Evolutionary conservation across 2,113 vertebrate genomes (phyloP), one percentile per base, ranked within the genome.

Genomic region (Micronycteris hirsuta): DNA sequence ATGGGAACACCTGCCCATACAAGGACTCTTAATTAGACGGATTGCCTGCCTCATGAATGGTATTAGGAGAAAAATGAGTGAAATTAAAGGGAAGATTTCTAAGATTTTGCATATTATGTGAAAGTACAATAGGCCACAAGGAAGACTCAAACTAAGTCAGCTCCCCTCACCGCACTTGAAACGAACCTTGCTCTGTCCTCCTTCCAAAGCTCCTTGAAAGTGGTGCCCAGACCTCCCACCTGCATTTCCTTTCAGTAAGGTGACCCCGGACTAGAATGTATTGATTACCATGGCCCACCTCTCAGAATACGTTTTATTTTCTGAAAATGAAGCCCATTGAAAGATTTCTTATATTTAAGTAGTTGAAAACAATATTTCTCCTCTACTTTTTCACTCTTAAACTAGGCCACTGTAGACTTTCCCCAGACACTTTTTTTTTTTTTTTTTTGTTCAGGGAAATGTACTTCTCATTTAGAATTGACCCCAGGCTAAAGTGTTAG

Each of bases 1-100:
- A 88, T 97, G 88, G 86, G 67, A 96, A 95, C 81, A 86, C 96
- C 96, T 98, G 92, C 90, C 73, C 94, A 67, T 94, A 91, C 38
- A 96, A 93, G 73, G 68, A 86, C 14, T 47, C 77, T 95, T 96
- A 97, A 96, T 96, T 97, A 96, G 68, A 92, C 52, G 31, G 31
- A 91, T 96, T 96, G 85, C 88, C 63, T 33, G 13, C 38, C 88
- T 87, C 77, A 2, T 47, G 73, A 91, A 67, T 86, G 84, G 85
- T 86, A 74, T 96, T 92, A 68, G 49, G 82, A 78, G 61, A 92
- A 91, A 31, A 94, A 87, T 86, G 73, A 90, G 61, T 97, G 87
- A 94, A 95, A 97, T 83, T 96, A 91, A 97, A 97, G 26, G 87
- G 71, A 92, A 90, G 52, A 91, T 94, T 90, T 90, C 90, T 82